These are phyloP conservation scores for Drosophila anceps DNA, from an alignment of 2,888 invertebrate genomes.

Conservation along the genomic window DNA sequence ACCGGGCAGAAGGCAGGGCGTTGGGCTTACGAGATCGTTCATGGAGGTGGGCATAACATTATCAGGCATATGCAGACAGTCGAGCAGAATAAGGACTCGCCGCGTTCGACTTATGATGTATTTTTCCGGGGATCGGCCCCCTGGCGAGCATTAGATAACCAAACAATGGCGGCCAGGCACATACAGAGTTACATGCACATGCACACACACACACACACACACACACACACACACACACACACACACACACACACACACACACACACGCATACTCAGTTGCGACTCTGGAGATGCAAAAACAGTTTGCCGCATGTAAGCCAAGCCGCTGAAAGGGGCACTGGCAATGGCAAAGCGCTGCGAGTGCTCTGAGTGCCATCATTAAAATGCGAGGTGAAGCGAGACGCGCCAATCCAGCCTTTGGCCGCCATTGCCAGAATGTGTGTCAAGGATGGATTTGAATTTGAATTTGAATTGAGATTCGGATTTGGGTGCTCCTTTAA, in stretches of 20 bases:
- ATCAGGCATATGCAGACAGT: constrained; percentile 67
- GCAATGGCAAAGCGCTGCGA: constrained; percentile 6
- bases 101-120: constrained; percentile 69
- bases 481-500: background rate
- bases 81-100: constrained; percentile 30
- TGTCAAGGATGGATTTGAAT: constrained; percentile 29
- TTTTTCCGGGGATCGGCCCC: constrained; percentile 43
- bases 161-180: constrained; percentile 71
- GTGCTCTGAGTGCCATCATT: constrained; percentile 47
- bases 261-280: constrained; percentile 8
- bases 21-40: constrained; percentile 13
- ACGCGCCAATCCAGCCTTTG: background rate
- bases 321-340: constrained; percentile 12
- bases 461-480: background rate
- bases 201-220: constrained; percentile 21
- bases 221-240: constrained; percentile 19
- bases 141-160: constrained; percentile 69
- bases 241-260: constrained; percentile 19
- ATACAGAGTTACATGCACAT: too few relatives aligned
- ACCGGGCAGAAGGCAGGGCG: background rate
- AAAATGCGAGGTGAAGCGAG: constrained; percentile 19
- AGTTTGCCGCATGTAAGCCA: constrained; percentile 21
- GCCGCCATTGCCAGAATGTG: constrained; percentile 45
- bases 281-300: constrained; percentile 40
- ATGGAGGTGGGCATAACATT: constrained; percentile 50